Evolutionary conservation across 2,113 vertebrate genomes (phyloP), one percentile per base, ranked within the genome.

Genomic region (Cottus gobio): DNA sequence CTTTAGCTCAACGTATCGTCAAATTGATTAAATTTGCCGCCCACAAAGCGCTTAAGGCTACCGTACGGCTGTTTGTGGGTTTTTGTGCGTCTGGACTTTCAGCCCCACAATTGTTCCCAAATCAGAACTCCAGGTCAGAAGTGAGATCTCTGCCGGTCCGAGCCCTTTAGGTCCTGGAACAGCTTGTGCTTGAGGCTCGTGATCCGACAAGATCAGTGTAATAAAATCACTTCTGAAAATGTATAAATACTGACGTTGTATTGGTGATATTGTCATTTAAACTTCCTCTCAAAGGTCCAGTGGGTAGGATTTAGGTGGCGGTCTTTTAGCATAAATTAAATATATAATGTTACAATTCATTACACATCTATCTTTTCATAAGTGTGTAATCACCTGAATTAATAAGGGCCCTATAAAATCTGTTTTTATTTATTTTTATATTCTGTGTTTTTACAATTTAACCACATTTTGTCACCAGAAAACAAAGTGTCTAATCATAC

Each of bases 131-230:
- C 13, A 5, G 58, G 65, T 46, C 36, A 26, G 37, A 46, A 48
- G 24, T 36, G 37, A 58, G 42, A 60, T 46, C 15, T 71, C 39
- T 34, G 63, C 63, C 1, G n/a, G 42, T 3, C 61, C 8, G 6
- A 54, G 64, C 60, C 30, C 24, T 36, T 65, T 54, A 0, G 52
- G 63, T 64, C 54, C 39, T 56, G 18, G 42, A 67, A 57, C 82
- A 48, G 52, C 44, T 75, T 78, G 71, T 72, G 80, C 70, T 86
- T 77, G 24, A 74, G 69, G 52, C 28, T 11, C 42, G 2, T 73
- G 63, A 79, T 87, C 77, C 80, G 62, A 79, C 57, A 67, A 77
- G 68, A 82, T 88, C 48, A 80, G 64, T 39, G 57, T 46, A 24
- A 71, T 80, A 31, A 68, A 73, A 82, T 69, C 39, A 60, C 30